Percentiles rank a stretch among this genome's conserved stretches.
Conservation (phyloP, 2,888 invertebrate species). For the Pristionchus japonicus region DNA sequence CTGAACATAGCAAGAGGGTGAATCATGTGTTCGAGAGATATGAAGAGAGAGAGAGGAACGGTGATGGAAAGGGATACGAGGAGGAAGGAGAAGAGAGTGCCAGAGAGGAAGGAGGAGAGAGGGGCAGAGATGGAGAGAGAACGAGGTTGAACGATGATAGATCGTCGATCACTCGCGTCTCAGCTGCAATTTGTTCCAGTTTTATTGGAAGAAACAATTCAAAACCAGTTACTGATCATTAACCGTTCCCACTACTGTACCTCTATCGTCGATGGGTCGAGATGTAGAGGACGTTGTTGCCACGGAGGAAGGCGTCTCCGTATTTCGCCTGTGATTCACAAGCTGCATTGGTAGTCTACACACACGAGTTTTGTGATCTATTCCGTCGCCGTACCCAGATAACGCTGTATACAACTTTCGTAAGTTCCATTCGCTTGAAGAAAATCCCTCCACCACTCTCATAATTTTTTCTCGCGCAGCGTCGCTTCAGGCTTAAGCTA, state of each 20-base stretch:
- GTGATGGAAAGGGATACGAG: background rate
- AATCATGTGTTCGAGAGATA: conserved; percentile 3
- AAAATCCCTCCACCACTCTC: too few relatives aligned
- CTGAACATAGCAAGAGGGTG: background rate
- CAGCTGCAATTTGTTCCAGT: background rate
- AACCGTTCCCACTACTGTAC: background rate
- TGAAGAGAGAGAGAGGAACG: background rate
- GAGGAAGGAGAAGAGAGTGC: conserved; percentile 1
- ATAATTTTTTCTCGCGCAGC: too few relatives aligned
- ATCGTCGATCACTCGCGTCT: conserved; percentile 10
- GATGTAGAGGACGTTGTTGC: conserved; percentile 84
- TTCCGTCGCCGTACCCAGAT: conserved; percentile 76
- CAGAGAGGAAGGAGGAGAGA: background rate
- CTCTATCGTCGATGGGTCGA: conserved; percentile 67
- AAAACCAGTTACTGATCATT: too few relatives aligned
- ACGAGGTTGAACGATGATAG: conserved; percentile 19
- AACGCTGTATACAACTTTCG: background rate
- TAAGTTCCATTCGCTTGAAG: too few relatives aligned
- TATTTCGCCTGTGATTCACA: conserved; percentile 96
- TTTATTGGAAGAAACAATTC: conserved; percentile 23
- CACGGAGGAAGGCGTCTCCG: conserved; percentile 98
- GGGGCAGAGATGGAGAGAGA: background rate
- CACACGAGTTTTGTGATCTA: too few relatives aligned
- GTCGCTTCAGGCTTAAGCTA: too few relatives aligned
- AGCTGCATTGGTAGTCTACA: too few relatives aligned